Evolutionary conservation across 2,888 invertebrate genomes (phyloP).

Genomic region (Lithosia quadra): DNA sequence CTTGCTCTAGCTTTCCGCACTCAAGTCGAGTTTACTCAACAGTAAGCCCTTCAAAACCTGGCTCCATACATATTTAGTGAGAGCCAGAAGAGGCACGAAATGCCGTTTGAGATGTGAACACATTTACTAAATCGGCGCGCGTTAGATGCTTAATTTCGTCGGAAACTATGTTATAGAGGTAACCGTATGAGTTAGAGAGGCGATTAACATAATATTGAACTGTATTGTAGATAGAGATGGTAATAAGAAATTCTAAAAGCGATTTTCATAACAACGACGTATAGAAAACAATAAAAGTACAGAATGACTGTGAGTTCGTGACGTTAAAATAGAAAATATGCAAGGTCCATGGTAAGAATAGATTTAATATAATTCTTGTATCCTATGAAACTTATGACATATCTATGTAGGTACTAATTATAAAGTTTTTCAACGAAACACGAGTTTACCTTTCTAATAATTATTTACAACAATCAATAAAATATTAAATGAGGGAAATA

Average conservation of each 20-base stretch:
- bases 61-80: constrained; percentile 43
- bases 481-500: neutral
- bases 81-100: constrained; percentile 26
- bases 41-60: neutral
- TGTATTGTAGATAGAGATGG: neutral
- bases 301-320: too few species aligned
- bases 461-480: neutral
- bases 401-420: neutral
- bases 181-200: neutral
- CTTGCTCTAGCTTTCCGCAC: neutral
- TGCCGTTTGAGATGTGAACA: constrained; percentile 40
- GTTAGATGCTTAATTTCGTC: constrained; percentile 33
- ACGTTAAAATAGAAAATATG: too few species aligned
- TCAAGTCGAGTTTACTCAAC: neutral
- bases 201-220: neutral
- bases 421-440: neutral
- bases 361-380: too few species aligned
- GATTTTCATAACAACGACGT: too few species aligned
- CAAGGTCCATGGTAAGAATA: too few species aligned
- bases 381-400: too few species aligned
- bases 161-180: constrained; percentile 21
- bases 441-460: neutral
- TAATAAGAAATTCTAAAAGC: neutral
- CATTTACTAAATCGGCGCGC: constrained; percentile 48
- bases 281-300: too few species aligned